These are phyloP conservation scores for Candidula unifasciata DNA, from an alignment of 2,888 invertebrate genomes.

Conservation along the genomic window DNA sequence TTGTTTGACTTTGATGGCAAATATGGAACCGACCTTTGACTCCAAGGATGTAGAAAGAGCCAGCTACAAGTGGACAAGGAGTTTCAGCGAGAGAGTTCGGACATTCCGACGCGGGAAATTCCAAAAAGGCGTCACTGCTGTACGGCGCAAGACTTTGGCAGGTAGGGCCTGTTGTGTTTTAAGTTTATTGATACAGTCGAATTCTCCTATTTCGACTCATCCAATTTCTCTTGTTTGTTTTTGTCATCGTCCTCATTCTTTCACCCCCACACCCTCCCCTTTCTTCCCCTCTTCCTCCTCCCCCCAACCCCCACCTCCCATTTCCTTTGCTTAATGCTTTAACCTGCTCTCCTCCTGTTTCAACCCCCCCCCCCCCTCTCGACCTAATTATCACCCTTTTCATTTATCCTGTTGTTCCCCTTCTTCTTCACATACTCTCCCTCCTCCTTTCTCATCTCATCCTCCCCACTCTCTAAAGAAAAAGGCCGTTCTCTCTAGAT, in stretches of 20 bases:
- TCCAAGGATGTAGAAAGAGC: constrained; percentile 1
- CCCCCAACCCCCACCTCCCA: neutral
- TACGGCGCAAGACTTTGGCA: constrained; percentile 66
- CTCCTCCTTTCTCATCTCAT: neutral
- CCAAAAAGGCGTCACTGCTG: constrained; percentile 63
- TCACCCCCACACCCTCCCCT: neutral
- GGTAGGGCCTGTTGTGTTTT: constrained; percentile 58
- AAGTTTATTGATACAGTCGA: neutral
- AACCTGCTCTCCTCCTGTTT: neutral
- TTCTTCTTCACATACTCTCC: neutral
- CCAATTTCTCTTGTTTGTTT: no score
- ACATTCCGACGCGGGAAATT: constrained; percentile 64
- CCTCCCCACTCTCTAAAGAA: constrained; percentile 23
- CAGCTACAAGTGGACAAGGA: constrained; percentile 67
- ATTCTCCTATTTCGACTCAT: neutral
- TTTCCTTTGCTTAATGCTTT: no score
- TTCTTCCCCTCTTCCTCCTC: neutral
- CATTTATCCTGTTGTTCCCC: neutral
- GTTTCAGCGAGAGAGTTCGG: constrained; percentile 71
- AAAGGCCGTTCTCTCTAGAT: no score
- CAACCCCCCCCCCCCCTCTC: neutral
- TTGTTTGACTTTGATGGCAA: neutral
- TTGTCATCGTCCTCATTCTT: no score
- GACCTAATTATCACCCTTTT: neutral
- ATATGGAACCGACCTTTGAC: neutral